phyloP scores from a whole-genome alignment of 2,797 vertebrate genomes.

The Ctenochaetus hawaiiensis region DNA sequence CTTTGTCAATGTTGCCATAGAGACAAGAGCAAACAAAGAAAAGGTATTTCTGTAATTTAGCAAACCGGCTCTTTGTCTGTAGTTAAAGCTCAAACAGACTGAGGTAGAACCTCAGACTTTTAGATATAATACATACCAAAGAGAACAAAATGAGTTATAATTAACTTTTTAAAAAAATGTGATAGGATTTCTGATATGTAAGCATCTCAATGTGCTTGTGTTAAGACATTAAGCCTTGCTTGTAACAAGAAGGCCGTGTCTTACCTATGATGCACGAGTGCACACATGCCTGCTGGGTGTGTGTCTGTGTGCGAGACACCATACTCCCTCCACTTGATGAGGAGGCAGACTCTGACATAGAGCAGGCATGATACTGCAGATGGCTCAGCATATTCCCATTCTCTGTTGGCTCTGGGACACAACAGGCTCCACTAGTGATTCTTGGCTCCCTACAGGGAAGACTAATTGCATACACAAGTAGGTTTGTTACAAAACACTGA shows the following conservation, averaged over 20 bases:
- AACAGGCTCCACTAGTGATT: slow-evolving; percentile 51
- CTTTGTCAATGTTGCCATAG: slow-evolving; percentile 75
- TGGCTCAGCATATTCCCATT: slow-evolving; percentile 73
- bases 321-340: slow-evolving; percentile 28
- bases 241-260: slow-evolving; percentile 21
- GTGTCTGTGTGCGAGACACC: slow-evolving; percentile 15
- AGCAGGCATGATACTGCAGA: slow-evolving; percentile 57
- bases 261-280: slow-evolving; percentile 40
- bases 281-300: slow-evolving; percentile 28
- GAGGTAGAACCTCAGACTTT: slow-evolving; percentile 11
- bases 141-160: neutral
- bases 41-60: slow-evolving; percentile 69
- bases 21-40: slow-evolving; percentile 75
- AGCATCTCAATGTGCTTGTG: neutral
- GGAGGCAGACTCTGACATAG: slow-evolving; percentile 35
- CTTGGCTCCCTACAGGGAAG: slow-evolving; percentile 39
- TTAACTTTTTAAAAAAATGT: slow-evolving; percentile 2
- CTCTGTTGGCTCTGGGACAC: slow-evolving; percentile 32
- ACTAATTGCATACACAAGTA: slow-evolving; percentile 73
- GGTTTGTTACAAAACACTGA: slow-evolving; percentile 67
- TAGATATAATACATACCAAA: neutral
- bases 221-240: neutral
- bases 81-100: slow-evolving; percentile 15
- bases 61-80: slow-evolving; percentile 2
- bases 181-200: neutral